Conservation (phyloP, 2,113 vertebrate genomes). For the Dunckerocampus dactyliophorus region DNA sequence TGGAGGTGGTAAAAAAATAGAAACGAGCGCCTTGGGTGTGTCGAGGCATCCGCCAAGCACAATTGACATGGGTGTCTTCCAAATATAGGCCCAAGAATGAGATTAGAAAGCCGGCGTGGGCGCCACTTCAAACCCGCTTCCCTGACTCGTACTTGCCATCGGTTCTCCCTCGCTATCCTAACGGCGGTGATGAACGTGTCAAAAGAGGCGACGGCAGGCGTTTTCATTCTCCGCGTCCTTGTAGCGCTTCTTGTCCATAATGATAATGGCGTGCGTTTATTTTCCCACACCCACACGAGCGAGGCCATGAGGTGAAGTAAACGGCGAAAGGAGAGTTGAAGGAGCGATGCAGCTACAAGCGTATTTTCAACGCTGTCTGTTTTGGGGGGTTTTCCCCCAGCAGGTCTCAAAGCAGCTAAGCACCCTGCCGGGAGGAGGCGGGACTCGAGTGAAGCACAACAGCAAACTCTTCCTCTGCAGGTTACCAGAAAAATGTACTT, state of each 20-base stretch:
- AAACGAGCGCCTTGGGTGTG: slow-evolving; percentile 49
- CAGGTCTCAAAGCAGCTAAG: slow-evolving; percentile 23
- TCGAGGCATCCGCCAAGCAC: slow-evolving; percentile 51
- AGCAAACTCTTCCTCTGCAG: background rate
- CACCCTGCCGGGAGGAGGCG: slow-evolving; percentile 1
- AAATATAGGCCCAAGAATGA: slow-evolving; percentile 57
- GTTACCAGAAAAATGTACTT: no score
- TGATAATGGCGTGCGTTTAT: slow-evolving; percentile 45
- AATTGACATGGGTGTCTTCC: slow-evolving; percentile 53
- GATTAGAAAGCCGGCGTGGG: slow-evolving; percentile 57
- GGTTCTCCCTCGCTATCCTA: slow-evolving; percentile 16
- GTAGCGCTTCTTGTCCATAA: slow-evolving; percentile 41
- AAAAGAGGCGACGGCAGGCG: slow-evolving; percentile 38
- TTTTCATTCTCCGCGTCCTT: slow-evolving; percentile 51
- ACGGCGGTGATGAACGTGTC: slow-evolving; percentile 49
- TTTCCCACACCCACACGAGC: slow-evolving; percentile 13
- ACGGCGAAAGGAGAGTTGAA: slow-evolving; percentile 4
- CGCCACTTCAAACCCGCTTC: slow-evolving; percentile 28
- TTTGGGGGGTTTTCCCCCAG: background rate
- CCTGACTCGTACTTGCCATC: slow-evolving; percentile 21
- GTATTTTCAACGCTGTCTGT: slow-evolving; percentile 1
- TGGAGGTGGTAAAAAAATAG: slow-evolving; percentile 13
- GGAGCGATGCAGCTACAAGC: slow-evolving; percentile 19
- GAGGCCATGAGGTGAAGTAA: slow-evolving; percentile 12
- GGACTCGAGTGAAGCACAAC: background rate